Evolutionary conservation across 2,888 invertebrate species (phyloP).

Genomic region (Lasioglossum villosulum): DNA sequence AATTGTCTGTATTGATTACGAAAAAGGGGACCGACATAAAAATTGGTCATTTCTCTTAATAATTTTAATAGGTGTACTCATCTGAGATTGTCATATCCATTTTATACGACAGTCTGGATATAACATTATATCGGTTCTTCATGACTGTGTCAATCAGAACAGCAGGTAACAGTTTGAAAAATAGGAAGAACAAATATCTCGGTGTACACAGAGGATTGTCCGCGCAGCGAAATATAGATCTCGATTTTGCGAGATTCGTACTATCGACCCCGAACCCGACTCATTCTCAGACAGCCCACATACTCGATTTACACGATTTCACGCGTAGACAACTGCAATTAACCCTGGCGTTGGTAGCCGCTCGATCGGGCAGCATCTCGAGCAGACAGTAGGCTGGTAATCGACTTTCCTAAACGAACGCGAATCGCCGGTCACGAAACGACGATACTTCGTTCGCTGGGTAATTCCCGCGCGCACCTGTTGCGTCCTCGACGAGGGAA

Average conservation of each 20-base stretch:
- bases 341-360: conserved; percentile 15
- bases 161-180: no score
- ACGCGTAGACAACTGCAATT: conserved; percentile 48
- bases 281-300: conserved; percentile 19
- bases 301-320: conserved; percentile 49
- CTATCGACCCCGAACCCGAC: not conserved
- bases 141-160: no score
- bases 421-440: conserved; percentile 40
- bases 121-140: no score
- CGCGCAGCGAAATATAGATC: not conserved
- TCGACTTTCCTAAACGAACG: conserved; percentile 41
- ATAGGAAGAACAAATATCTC: not conserved
- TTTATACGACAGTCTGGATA: no score
- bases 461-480: conserved; percentile 32
- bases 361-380: conserved; percentile 33
- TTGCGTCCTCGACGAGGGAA: conserved; percentile 23
- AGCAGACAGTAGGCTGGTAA: not conserved
- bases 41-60: not conserved
- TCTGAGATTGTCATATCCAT: no score
- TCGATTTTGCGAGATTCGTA: conserved; percentile 4
- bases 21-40: not conserved
- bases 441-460: not conserved
- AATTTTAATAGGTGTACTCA: not conserved
- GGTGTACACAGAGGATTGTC: not conserved
- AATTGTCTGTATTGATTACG: not conserved